Evolutionary conservation across 2,113 vertebrate species (phyloP).

Genomic region (Pseudorasbora parva): DNA sequence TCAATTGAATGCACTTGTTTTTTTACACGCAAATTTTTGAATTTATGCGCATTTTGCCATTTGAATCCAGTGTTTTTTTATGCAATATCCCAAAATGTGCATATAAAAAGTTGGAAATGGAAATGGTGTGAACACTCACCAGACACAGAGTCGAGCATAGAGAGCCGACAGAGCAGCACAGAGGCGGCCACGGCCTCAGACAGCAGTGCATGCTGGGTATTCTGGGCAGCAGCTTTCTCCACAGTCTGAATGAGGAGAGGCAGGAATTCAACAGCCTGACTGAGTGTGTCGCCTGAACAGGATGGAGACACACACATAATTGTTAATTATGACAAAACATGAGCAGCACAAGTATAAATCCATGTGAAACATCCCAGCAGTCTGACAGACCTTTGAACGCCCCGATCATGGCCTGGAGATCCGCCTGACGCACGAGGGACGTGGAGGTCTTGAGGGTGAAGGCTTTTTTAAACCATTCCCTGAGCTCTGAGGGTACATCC

Average conservation of each 20-base stretch:
- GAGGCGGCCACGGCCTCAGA: slow-evolving; percentile 88
- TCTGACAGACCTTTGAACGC: slow-evolving; percentile 88
- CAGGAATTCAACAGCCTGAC: slow-evolving; percentile 84
- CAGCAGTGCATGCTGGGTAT: slow-evolving; percentile 86
- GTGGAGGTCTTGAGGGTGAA: slow-evolving; percentile 94
- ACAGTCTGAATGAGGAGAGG: slow-evolving; percentile 87
- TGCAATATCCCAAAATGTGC: too few species aligned
- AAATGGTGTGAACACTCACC: slow-evolving; percentile 74
- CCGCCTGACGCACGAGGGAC: slow-evolving; percentile 89
- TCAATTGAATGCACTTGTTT: too few species aligned
- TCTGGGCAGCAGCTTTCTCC: slow-evolving; percentile 91
- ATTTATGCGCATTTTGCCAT: too few species aligned
- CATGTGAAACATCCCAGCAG: not conserved
- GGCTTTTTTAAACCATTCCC: slow-evolving; percentile 94
- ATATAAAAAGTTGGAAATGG: too few species aligned
- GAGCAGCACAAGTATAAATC: not conserved
- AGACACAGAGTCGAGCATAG: slow-evolving; percentile 82
- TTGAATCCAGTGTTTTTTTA: too few species aligned
- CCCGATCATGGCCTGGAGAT: slow-evolving; percentile 91
- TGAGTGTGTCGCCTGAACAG: slow-evolving; percentile 84
- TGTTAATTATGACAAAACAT: not conserved
- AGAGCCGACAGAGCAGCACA: slow-evolving; percentile 87
- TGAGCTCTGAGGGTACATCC: slow-evolving; percentile 83
- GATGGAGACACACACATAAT: not conserved
- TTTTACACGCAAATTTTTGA: accelerated